Conservation (phyloP, 2,888 invertebrate genomes). For the Agrypnus murinus region DNA sequence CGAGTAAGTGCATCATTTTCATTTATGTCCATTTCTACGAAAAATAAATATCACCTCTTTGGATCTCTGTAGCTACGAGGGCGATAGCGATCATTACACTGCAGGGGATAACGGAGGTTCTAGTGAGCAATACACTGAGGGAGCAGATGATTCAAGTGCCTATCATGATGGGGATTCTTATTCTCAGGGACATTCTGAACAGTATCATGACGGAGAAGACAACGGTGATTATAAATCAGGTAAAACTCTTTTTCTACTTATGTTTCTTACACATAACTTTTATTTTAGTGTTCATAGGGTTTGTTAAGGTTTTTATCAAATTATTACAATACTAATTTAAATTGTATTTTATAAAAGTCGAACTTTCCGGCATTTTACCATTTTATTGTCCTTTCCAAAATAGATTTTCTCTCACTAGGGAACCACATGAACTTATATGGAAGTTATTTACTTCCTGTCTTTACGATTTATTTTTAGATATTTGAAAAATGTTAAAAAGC, state of each 20-base stretch:
- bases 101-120: slow-evolving; percentile 51
- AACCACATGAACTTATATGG: too few species aligned
- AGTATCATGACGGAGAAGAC: slow-evolving; percentile 38
- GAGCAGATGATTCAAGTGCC: slow-evolving; percentile 46
- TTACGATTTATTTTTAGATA: too few species aligned
- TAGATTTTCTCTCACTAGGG: too few species aligned
- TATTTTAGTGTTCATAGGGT: too few species aligned
- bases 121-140: slow-evolving; percentile 51
- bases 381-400: too few species aligned
- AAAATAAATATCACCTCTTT: slow-evolving; percentile 41
- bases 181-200: slow-evolving; percentile 31
- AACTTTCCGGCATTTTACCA: too few species aligned
- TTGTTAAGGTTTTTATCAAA: too few species aligned
- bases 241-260: slow-evolving; percentile 3
- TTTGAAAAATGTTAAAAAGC: too few species aligned
- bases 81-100: slow-evolving; percentile 52
- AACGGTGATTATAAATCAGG: slow-evolving; percentile 30
- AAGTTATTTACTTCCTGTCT: too few species aligned
- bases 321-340: too few species aligned
- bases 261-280: too few species aligned
- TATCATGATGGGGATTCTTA: slow-evolving; percentile 28
- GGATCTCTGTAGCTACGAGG: slow-evolving; percentile 40
- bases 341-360: too few species aligned
- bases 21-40: slow-evolving; percentile 31
- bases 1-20: slow-evolving; percentile 60